These are phyloP conservation scores for Masnerella sp. DNA, from an alignment of 2,888 invertebrate species.

Conservation along the genomic window DNA sequence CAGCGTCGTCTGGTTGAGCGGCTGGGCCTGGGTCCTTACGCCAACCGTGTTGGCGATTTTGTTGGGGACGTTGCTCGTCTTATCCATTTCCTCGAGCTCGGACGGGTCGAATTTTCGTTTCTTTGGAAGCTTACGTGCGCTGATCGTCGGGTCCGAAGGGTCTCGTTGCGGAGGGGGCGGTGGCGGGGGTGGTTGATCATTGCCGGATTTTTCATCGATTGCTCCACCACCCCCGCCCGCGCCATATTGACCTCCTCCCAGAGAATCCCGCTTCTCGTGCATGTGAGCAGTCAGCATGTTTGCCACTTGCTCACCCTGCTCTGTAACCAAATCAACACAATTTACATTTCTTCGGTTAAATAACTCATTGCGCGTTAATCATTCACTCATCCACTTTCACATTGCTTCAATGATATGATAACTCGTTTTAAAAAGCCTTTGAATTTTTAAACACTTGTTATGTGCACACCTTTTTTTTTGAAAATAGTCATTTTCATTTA, in stretches of 20 bases:
- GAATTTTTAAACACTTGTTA: no score
- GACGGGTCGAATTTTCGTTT: conserved; percentile 93
- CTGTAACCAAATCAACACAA: conserved; percentile 35
- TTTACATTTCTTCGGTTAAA: background rate
- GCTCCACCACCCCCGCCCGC: conserved; percentile 72
- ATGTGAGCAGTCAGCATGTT: conserved; percentile 76
- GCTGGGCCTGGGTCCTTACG: conserved; percentile 65
- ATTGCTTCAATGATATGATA: no score
- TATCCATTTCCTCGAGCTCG: conserved; percentile 85
- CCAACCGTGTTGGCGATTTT: conserved; percentile 77
- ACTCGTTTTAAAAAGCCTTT: no score
- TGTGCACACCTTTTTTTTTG: no score
- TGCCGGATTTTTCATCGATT: conserved; percentile 72
- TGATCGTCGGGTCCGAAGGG: conserved; percentile 75
- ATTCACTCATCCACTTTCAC: no score
- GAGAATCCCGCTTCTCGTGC: conserved; percentile 74
- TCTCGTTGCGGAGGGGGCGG: conserved; percentile 81
- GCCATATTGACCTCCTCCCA: conserved; percentile 72
- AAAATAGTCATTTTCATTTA: no score
- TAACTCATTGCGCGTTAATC: no score
- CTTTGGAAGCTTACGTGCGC: conserved; percentile 89
- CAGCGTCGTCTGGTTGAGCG: conserved; percentile 66
- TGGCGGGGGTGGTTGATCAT: conserved; percentile 76
- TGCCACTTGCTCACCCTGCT: conserved; percentile 73
- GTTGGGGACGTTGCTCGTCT: conserved; percentile 72